Evolutionary conservation across 2,888 invertebrate genomes (phyloP), one percentile per base, ranked within the genome.

Genomic region (Oligia strigilis): DNA sequence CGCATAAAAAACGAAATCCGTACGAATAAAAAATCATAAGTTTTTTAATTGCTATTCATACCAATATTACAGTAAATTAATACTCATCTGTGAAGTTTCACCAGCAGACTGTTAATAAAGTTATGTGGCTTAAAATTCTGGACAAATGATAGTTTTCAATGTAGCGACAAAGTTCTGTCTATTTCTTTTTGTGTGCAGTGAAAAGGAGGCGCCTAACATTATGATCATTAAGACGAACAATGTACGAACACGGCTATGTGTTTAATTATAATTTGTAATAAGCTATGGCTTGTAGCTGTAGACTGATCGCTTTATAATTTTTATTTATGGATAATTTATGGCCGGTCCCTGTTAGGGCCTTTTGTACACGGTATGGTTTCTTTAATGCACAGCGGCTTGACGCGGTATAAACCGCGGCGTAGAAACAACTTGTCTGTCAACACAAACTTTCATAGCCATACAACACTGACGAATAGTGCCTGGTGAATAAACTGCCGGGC

Each of bases 181-280:
- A 66, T 86, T 88, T 83, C 75, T 80, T 89, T 85, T 89, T 81
- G 80, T 78, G 65, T 49, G 80, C 79, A 88, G 69, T 88, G 80
- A 80, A 86, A 81, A 86, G 90, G 84, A 89, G 90, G 88, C 88
- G 88, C 88, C 86, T 82, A 82, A 81, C 88, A 85, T 88, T 65
- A 85, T 80, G 83, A 85, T 78, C 80, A 89, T 85, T 85, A 89
- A 78, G 74, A 83, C 52, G 65, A 82, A 81, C 86, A 88, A 82
- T 84, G 86, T 80, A 55, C 78, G 86, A 75, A 58, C 75, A 74
- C 74, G 70, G 70, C 65, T 58, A 80, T 84, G 69, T 77, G 80
- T 81, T 82, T 88, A 88, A 88, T 88, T 88, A 88, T 86, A 86
- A 83, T 89, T 88, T 89, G 86, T 83, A 89, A 86, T 89, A 73